Conservation (phyloP, 2,797 vertebrate genomes). For the Lemur catta region DNA sequence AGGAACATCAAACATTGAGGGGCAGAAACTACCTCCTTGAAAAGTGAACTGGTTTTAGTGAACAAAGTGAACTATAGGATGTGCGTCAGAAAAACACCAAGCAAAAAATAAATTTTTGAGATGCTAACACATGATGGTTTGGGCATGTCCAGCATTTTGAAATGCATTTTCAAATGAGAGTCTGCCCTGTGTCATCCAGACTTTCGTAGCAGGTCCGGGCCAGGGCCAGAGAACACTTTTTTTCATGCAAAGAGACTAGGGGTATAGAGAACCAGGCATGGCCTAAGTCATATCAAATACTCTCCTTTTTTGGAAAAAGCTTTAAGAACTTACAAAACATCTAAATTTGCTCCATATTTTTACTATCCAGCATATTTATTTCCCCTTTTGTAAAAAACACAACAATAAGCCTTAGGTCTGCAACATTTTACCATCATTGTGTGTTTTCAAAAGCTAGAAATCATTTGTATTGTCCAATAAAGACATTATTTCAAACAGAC, state of each 20-base stretch:
- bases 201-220: background rate
- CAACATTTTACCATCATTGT: conserved; percentile 29
- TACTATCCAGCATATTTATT: conserved; percentile 11
- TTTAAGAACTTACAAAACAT: conserved; percentile 13
- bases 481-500: conserved; percentile 39
- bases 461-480: conserved; percentile 18
- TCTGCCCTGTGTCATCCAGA: background rate
- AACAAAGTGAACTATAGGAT: background rate
- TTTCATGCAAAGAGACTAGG: background rate
- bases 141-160: background rate
- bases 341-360: conserved; percentile 30
- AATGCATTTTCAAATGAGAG: background rate
- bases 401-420: background rate
- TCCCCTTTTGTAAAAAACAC: conserved; percentile 45
- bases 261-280: background rate
- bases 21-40: background rate
- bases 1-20: background rate
- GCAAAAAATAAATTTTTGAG: background rate
- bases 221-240: background rate
- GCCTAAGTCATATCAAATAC: background rate
- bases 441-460: conserved; percentile 55
- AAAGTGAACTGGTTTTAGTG: conserved; percentile 14
- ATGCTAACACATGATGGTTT: background rate
- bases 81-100: background rate
- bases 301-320: background rate